phyloP scores from a whole-genome alignment of 92 coral and sea anemone species.

The Chrysogorgia sp. region DNA sequence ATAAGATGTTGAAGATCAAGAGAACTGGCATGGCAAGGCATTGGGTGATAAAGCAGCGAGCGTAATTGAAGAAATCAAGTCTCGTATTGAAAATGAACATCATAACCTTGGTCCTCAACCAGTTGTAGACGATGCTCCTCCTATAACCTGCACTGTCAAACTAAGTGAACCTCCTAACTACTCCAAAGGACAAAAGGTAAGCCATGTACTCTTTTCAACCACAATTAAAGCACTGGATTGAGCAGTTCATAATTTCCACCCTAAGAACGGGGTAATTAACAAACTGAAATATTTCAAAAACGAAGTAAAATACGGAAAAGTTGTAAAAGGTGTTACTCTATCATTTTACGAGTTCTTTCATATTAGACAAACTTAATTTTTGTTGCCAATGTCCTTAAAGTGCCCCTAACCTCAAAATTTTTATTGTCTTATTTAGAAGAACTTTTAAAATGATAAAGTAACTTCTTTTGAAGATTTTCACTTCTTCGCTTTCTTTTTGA shows the following conservation, averaged over 20 bases:
- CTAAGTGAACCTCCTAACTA: slow-evolving; percentile 91
- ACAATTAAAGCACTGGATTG: not conserved
- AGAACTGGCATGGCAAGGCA: slow-evolving; percentile 86
- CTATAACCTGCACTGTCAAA: slow-evolving; percentile 47
- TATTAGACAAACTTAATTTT: too few species aligned
- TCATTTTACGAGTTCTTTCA: too few species aligned
- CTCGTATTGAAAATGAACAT: slow-evolving; percentile 47
- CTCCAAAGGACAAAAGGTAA: slow-evolving; percentile 84
- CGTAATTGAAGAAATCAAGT: slow-evolving; percentile 61
- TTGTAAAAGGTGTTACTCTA: too few species aligned
- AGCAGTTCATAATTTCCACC: not conserved
- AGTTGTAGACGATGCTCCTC: slow-evolving; percentile 75
- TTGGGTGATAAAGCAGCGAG: slow-evolving; percentile 70
- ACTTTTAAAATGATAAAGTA: too few species aligned
- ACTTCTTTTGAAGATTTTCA: too few species aligned
- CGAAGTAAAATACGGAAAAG: too few species aligned
- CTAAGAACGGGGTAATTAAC: not conserved
- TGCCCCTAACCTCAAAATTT: too few species aligned
- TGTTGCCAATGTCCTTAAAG: too few species aligned
- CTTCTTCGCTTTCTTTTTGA: too few species aligned
- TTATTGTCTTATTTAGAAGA: too few species aligned
- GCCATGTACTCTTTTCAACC: not conserved
- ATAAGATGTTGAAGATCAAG: slow-evolving; percentile 82
- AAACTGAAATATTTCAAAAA: too few species aligned
- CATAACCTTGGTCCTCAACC: slow-evolving; percentile 75